Base-by-base conservation (phyloP, 2,797 vertebrate genomes). In the Mycteria americana region DNA sequence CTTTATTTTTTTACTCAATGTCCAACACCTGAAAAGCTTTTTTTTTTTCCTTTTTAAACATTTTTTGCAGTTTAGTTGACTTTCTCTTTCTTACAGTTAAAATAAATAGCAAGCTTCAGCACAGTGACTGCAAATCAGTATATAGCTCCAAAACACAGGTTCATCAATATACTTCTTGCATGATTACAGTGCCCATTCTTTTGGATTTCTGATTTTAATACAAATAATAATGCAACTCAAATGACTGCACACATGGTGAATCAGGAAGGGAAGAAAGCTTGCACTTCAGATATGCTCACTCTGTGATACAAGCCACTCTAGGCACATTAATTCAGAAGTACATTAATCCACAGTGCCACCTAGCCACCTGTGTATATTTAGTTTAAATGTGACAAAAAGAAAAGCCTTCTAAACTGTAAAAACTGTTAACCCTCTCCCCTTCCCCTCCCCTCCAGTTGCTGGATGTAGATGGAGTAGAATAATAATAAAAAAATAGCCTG, bases 271-370 rank as follows among this genome's bases (percentile, higher is more conserved):
- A 91, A 64, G 70, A 50, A 79, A 87, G 46, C 45, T 45, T 88
- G 74, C 60, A 56, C 63, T 80, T 95, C 74, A 89, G 75, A 87
- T 90, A 76, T 39, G 74, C 51, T 92, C 83, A 70, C 59, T 85
- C 92, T 88, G 57, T 64, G 91, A 94, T 95, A 95, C 57, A 93
- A 95, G 43, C 81, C 89, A 80, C 93, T 95, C 93, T 67, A 95
- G 79, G 64, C 88, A 94, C 92, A 92, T 96, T 97, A 94, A 96
- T 96, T 85, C 91, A 86, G 76, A 88, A 94, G 89, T 96, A 97
- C 78, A 89, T 97, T 97, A 96, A 97, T 97, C 96, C 95, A 97
- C 96, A 97, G 96, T 97, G 97, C 96, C 96, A 97, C 93, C 95
- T 97, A 97, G 96, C 95, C 95, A 97, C 91, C 96, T 97, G 94